A percentile compares a stretch with the other conserved stretches of the same genome.
These are phyloP conservation scores for Microtus oregoni DNA, from an alignment of 2,113 vertebrate species.

Conservation along the genomic window DNA sequence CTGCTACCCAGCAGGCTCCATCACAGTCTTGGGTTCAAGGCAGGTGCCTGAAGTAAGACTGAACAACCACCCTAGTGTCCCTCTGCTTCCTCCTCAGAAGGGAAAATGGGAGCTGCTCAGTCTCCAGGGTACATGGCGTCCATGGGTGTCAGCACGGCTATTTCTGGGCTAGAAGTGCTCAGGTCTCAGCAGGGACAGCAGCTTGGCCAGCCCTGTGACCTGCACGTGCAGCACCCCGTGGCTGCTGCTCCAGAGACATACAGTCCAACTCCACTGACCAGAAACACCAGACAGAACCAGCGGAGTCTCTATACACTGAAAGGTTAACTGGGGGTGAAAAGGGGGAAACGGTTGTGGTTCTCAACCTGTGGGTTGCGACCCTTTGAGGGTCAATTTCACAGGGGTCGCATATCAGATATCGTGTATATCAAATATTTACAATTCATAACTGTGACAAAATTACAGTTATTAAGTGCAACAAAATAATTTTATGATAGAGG, in stretches of 20 bases:
- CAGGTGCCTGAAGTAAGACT: not conserved
- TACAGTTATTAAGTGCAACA: not conserved
- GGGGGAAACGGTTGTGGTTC: not conserved
- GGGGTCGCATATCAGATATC: not conserved
- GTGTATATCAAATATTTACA: not conserved
- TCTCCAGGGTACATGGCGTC: not conserved
- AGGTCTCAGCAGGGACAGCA: not conserved
- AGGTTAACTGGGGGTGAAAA: not conserved
- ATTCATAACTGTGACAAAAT: not conserved
- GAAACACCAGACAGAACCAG: not conserved
- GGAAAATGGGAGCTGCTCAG: not conserved
- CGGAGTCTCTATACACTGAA: rapidly evolving
- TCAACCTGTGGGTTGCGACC: not conserved
- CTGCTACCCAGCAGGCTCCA: not conserved
- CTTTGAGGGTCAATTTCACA: not conserved
- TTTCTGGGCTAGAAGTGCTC: not conserved
- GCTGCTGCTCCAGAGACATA: not conserved
- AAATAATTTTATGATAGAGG: not conserved
- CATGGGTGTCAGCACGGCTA: not conserved
- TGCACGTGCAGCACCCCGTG: not conserved
- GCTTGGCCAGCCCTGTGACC: not conserved
- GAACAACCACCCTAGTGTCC: not conserved
- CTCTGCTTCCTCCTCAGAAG: not conserved
- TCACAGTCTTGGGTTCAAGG: too few species aligned
- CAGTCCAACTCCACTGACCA: rapidly evolving